Evolutionary conservation across 2,113 vertebrate species (phyloP), one percentile per base, ranked within the genome.

Genomic region (Hirundichthys speculiger): DNA sequence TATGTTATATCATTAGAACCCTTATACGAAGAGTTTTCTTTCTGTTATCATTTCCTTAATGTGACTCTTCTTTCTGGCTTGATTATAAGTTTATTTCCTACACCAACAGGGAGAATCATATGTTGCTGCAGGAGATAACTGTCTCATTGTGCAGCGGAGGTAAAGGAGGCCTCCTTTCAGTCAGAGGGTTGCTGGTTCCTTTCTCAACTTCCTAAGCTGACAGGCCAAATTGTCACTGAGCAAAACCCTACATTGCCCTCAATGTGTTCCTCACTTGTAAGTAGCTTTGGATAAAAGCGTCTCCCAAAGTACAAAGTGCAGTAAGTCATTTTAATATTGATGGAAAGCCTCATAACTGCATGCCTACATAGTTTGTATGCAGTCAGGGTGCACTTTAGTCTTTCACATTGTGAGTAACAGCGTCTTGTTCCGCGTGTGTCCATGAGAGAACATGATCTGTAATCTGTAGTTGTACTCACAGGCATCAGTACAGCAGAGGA

Each of bases 401-500:
- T 63, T 46, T 59, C 19, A 50, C 80, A 62, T 56, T n/a, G 20
- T 46, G 50, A 50, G 38, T 21, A 64, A 57, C 22, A 24, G 42
- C 30, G 50, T 69, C 46, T 50, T 54, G 39, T 46, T 60, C 41
- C 58, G 55, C 18, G 22, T 66, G 49, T 24, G 16, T 27, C 22
- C 21, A 14, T 68, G 55, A 60, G 63, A 57, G 59, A 67, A 49
- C 60, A 47, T 54, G 52, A 58, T 84, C 68, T 67, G 81, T 58
- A 82, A 66, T 53, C 69, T 50, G 66, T 72, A 84, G 75, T 85
- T 66, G 69, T 66, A 94, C 98, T 98, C 93, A 98, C 97, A 57
- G 98, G 96, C 98, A 99, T 98, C 77, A 98, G 89, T 43, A 99
- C 97, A 41, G 97, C 96, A 0, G 98, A 99, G 77, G 98, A 99